Conservation (phyloP, 2,113 vertebrate species). For the Scalopus aquaticus region DNA sequence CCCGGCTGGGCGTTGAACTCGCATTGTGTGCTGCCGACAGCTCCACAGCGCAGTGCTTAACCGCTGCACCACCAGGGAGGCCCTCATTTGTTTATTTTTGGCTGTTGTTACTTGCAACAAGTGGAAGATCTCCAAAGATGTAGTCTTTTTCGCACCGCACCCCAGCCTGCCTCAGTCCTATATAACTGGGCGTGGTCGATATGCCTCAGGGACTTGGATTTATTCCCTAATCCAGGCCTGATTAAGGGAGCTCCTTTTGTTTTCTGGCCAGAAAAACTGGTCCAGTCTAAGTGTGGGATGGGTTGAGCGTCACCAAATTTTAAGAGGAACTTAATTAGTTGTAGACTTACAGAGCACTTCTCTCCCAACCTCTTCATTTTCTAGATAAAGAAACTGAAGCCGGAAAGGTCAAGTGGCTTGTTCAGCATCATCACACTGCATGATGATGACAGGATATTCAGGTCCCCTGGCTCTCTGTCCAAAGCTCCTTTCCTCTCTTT, state of each 20-base stretch:
- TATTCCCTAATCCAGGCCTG: not conserved
- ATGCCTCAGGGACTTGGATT: not conserved
- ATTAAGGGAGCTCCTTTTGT: not conserved
- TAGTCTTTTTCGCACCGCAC: not conserved
- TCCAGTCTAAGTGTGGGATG: not conserved
- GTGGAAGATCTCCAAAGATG: not conserved
- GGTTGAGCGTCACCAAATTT: not conserved
- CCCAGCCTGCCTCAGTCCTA: not conserved
- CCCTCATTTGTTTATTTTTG: not conserved
- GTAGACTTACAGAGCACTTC: not conserved
- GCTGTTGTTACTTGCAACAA: not conserved
- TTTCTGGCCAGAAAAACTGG: not conserved
- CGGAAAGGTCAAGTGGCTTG: not conserved
- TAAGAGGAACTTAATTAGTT: not conserved
- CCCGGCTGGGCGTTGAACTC: too few species aligned
- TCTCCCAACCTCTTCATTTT: not conserved
- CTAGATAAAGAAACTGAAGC: not conserved
- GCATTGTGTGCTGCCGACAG: too few species aligned
- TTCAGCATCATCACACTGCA: not conserved
- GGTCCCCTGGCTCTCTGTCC: not conserved
- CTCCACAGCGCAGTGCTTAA: too few species aligned
- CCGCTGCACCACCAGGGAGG: too few species aligned
- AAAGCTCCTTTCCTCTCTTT: not conserved
- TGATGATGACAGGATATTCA: not conserved
- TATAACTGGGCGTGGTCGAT: not conserved